These are phyloP conservation scores for Danaus melanippus DNA, from an alignment of 1,140 invertebrate genomes.

Conservation along the genomic window DNA sequence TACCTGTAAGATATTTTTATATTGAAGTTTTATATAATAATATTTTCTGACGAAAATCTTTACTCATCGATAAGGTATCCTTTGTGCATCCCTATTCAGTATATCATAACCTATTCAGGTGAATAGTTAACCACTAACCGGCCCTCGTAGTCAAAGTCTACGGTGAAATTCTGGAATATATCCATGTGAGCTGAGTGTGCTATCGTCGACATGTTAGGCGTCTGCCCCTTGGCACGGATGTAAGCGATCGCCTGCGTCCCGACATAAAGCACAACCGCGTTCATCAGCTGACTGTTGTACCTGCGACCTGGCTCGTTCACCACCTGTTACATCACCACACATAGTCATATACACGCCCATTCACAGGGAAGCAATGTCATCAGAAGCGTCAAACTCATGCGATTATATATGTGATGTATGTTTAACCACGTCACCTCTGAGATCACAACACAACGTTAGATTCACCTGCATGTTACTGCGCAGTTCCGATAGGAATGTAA, in stretches of 20 bases:
- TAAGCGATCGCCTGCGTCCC: conserved; percentile 95
- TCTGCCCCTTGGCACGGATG: conserved; percentile 88
- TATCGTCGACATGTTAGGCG: conserved; percentile 96
- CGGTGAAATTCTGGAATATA: conserved; percentile 98
- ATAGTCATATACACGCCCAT: too few relatives aligned
- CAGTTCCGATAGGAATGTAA: conserved; percentile 95
- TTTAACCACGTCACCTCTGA: background rate
- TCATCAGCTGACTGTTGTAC: conserved; percentile 97
- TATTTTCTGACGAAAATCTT: too few relatives aligned
- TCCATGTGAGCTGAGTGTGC: conserved; percentile 99
- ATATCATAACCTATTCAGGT: too few relatives aligned
- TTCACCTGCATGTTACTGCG: conserved; percentile 88
- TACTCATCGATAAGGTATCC: too few relatives aligned
- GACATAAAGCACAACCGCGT: conserved; percentile 97
- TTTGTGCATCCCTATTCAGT: too few relatives aligned
- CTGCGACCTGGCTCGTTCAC: conserved; percentile 89
- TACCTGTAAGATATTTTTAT: conserved; percentile 73
- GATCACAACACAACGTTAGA: conserved; percentile 1
- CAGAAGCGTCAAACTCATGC: too few relatives aligned
- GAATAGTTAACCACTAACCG: conserved; percentile 43
- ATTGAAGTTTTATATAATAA: too few relatives aligned
- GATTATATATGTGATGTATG: background rate
- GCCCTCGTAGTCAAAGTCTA: conserved; percentile 98
- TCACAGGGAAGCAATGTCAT: too few relatives aligned
- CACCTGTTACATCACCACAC: conserved; percentile 33